Evolutionary conservation across 2,797 vertebrate species (phyloP).

Genomic region (Erethizon dorsatum): DNA sequence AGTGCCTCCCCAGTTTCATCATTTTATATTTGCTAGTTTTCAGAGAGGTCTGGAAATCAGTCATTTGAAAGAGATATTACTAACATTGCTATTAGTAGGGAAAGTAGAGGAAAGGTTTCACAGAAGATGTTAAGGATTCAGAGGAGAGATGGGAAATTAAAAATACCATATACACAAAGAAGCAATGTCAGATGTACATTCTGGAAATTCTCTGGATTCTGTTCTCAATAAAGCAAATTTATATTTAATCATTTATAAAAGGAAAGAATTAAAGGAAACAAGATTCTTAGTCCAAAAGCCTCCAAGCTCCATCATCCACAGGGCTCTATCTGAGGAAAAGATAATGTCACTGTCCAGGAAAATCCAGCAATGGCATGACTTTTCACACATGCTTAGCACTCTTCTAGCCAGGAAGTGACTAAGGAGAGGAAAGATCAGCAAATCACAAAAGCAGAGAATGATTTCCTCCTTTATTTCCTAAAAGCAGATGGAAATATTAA

Average conservation of each 20-base stretch:
- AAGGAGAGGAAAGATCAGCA: conserved; percentile 1
- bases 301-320: background rate
- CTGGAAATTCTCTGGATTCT: conserved; percentile 62
- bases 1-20: background rate
- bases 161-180: background rate
- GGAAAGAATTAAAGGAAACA: conserved; percentile 71
- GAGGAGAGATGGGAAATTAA: background rate
- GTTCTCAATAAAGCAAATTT: background rate
- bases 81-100: background rate
- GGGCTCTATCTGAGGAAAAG: conserved; percentile 55
- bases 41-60: background rate
- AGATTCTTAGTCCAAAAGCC: background rate
- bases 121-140: background rate
- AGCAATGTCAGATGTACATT: background rate
- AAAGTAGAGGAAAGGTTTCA: background rate
- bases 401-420: background rate
- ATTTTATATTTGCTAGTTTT: background rate
- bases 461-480: conserved; percentile 54
- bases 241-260: conserved; percentile 64
- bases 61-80: background rate
- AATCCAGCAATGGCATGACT: background rate
- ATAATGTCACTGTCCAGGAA: conserved; percentile 18
- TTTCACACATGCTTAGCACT: conserved; percentile 1
- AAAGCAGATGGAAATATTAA: conserved; percentile 62
- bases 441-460: conserved; percentile 35